Percentiles rank a stretch among this genome's conserved stretches.
Conservation (phyloP, 2,888 invertebrate species). For the Eurois occulta region DNA sequence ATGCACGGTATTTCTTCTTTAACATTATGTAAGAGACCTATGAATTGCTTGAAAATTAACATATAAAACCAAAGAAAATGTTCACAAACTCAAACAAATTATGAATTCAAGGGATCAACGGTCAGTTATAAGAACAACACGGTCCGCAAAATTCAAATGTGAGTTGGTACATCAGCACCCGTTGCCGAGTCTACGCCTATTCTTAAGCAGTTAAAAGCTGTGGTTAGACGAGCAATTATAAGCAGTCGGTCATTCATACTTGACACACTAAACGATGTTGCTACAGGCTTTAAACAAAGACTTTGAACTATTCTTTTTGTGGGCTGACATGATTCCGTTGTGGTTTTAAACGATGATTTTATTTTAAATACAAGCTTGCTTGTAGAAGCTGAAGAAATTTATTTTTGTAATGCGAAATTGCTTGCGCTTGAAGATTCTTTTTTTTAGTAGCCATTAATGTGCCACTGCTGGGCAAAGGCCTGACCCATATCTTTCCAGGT, state of each 20-base stretch:
- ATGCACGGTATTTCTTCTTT: background rate
- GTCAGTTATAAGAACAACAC: background rate
- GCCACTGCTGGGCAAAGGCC: background rate
- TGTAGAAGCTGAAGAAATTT: background rate
- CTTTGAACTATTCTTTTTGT: slow-evolving; percentile 42
- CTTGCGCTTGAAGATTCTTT: background rate
- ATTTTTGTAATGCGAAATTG: background rate
- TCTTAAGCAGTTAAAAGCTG: slow-evolving; percentile 59
- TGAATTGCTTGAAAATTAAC: background rate
- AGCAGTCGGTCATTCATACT: slow-evolving; percentile 58
- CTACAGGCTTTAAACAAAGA: slow-evolving; percentile 50
- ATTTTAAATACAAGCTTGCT: slow-evolving; percentile 6
- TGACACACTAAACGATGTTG: slow-evolving; percentile 63
- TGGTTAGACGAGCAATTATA: slow-evolving; percentile 62
- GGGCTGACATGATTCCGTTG: slow-evolving; percentile 42
- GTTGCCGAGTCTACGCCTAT: slow-evolving; percentile 22
- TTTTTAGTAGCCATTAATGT: background rate
- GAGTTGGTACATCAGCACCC: background rate
- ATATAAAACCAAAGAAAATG: background rate
- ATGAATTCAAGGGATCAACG: background rate
- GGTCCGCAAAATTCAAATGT: background rate
- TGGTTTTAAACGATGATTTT: slow-evolving; percentile 19
- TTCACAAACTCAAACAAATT: background rate
- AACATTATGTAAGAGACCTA: background rate
- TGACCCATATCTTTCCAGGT: background rate